Conservation (phyloP, 2,797 vertebrate genomes). For the Chelon labrosus region DNA sequence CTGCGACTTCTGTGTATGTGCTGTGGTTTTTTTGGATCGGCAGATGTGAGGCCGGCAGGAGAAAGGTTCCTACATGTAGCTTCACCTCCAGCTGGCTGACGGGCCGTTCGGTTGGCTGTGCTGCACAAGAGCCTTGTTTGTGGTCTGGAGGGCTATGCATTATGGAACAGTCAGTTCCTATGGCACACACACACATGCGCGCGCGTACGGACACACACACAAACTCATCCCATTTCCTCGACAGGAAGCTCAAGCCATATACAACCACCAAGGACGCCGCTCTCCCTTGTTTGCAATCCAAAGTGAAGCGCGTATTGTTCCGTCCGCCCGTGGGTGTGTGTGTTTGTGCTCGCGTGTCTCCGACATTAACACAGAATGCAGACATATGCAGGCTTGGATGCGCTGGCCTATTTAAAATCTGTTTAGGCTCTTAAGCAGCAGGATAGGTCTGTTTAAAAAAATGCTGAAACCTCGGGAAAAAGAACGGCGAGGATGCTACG, state of each 20-base stretch:
- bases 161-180: conserved; percentile 55
- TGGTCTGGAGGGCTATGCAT: conserved; percentile 57
- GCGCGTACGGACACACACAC: conserved; percentile 3
- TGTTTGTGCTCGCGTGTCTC: conserved; percentile 40
- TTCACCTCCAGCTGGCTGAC: conserved; percentile 54
- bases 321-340: conserved; percentile 28
- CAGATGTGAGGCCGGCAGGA: conserved; percentile 33
- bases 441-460: conserved; percentile 1
- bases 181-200: conserved; percentile 24
- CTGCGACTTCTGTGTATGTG: conserved; percentile 39
- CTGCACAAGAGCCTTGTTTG: conserved; percentile 52
- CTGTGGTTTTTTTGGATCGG: conserved; percentile 59
- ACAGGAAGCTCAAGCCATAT: conserved; percentile 62
- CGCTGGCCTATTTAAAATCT: conserved; percentile 28
- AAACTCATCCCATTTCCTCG: conserved; percentile 49
- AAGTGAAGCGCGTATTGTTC: conserved; percentile 62
- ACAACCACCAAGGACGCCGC: conserved; percentile 44
- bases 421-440: conserved; percentile 29
- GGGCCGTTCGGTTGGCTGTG: conserved; percentile 26
- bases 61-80: conserved; percentile 50
- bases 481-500: conserved; percentile 21
- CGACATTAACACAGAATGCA: conserved; percentile 48
- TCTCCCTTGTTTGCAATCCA: conserved; percentile 55
- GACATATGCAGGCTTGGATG: conserved; percentile 35
- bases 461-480: conserved; percentile 22